These are phyloP conservation scores for Zapus hudsonius DNA, from an alignment of 2,113 vertebrate species.

Conservation along the genomic window DNA sequence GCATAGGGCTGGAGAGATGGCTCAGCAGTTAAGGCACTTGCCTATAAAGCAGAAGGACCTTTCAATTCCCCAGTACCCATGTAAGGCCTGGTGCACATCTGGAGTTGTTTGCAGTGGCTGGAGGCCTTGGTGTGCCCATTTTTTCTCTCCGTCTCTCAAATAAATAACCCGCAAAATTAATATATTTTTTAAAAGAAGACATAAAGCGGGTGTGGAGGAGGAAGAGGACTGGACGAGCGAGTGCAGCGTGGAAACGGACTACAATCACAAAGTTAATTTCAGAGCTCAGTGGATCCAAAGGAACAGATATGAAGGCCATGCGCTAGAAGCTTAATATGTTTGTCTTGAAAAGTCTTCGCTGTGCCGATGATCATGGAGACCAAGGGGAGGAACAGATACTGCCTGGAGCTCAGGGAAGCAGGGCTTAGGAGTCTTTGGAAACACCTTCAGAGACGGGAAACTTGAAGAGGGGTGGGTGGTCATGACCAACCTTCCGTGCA, in stretches of 20 bases:
- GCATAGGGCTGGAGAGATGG: no score
- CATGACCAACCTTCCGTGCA: conserved; percentile 74
- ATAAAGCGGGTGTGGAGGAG: no score
- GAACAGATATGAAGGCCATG: conserved; percentile 95
- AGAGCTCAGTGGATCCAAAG: conserved; percentile 86
- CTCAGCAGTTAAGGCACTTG: no score
- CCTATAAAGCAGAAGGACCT: no score
- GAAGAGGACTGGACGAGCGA: no score
- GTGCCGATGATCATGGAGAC: conserved; percentile 93
- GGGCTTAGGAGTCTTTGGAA: conserved; percentile 97
- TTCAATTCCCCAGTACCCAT: no score
- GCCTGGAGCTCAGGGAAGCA: conserved; percentile 96
- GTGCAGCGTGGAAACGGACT: conserved; percentile 93
- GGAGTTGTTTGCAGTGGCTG: no score
- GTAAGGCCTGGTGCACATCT: no score
- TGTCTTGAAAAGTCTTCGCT: conserved; percentile 92
- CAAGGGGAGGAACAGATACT: conserved; percentile 92
- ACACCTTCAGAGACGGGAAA: conserved; percentile 96
- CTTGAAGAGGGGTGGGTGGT: conserved; percentile 92
- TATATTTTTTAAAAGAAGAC: no score
- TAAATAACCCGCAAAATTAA: no score
- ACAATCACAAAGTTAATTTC: conserved; percentile 87
- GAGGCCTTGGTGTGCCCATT: no score
- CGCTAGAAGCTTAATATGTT: conserved; percentile 95
- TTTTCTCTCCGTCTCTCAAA: no score